Evolutionary conservation across 2,888 invertebrate genomes (phyloP).

Genomic region (Eustalomyia histrio): DNA sequence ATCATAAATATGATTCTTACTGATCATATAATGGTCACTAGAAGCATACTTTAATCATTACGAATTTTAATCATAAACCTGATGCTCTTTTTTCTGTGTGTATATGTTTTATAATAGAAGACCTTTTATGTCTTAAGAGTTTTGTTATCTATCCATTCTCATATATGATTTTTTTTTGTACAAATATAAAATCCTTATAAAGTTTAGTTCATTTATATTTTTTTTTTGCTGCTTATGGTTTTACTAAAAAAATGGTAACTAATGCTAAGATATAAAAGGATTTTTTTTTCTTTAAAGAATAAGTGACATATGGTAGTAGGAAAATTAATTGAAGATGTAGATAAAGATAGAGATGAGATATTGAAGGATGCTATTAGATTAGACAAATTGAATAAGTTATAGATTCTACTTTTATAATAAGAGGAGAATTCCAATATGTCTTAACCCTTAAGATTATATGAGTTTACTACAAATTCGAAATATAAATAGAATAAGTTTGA

Average conservation of each 20-base stretch:
- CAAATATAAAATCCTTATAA: constrained; percentile 2
- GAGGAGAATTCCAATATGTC: no score
- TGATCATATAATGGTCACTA: no score
- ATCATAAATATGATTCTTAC: no score
- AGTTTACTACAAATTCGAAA: no score
- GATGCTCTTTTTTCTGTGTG: no score
- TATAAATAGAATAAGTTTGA: no score
- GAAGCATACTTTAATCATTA: no score
- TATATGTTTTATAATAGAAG: not conserved
- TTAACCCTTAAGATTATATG: no score
- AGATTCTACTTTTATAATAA: no score
- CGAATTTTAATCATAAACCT: no score
- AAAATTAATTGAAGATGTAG: not conserved
- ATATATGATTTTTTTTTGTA: not conserved
- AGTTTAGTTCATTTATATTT: not conserved
- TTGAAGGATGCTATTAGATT: not conserved
- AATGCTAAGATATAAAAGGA: not conserved
- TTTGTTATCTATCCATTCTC: not conserved
- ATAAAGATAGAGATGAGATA: not conserved
- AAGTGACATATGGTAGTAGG: not conserved
- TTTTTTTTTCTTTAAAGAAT: not conserved
- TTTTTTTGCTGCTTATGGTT: constrained; percentile 20
- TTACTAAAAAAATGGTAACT: not conserved
- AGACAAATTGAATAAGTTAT: no score
- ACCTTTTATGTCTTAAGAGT: constrained; percentile 5